Evolutionary conservation across 2,113 vertebrate species (phyloP), one percentile per base, ranked within the genome.

Genomic region (Greenwoodochromis staneri): DNA sequence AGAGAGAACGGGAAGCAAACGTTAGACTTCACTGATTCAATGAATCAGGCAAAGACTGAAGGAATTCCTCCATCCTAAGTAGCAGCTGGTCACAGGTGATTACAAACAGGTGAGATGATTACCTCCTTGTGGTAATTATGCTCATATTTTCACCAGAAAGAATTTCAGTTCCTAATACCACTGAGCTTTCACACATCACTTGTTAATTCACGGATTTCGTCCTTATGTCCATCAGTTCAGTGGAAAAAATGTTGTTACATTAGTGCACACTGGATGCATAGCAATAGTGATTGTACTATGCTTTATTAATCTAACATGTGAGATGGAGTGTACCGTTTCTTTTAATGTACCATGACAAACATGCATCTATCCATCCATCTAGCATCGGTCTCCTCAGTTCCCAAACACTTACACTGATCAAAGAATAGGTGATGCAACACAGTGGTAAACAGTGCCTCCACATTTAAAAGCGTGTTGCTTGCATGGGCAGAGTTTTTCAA

Each of bases 191-290:
- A 66, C 6, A 66, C 61, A n/a, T 12, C 17, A 36, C 31, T 66
- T 66, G 31, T 66, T 36, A 66, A 36, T 8, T 66, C 17, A 66
- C 4, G 0, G 9, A 66, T 66, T 36, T 66, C 0, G 0, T 66
- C 4, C 9, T 36, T 36, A n/a, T 66, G 17, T 66, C 61, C 31
- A 66, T n/a, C 34, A 66, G 34, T 5, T 66, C 61, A 66, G 61
- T 38, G 19, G 6, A 36, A 66, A 66, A 36, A 66, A 38, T 38
- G 10, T 66, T 66, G 17, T 38, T 66, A 66, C 6, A 38, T 38
- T 66, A 38, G 34, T 66, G 10, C 34, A 66, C 0, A 66, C 34
- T 13, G 34, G 61, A 66, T 38, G 61, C 19, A 66, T 66, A 38
- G 10, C 34, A 66, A 13, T 61, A 17, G 57, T 61, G 57, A 61